Conservation (phyloP, 2,888 invertebrate species). For the Elgonia sp. region DNA sequence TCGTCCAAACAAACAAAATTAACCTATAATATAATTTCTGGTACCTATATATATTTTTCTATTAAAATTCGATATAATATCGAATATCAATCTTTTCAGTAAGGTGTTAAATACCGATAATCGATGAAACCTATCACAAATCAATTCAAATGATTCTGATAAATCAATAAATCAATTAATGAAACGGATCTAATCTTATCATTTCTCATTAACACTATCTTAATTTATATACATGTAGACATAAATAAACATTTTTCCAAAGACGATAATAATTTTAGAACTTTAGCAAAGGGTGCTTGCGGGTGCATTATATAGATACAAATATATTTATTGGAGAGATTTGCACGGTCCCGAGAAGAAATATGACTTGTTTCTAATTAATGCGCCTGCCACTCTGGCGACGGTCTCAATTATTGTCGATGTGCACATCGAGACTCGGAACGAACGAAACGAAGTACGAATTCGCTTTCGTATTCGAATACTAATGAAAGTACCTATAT, state of each 20-base stretch:
- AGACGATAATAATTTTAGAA: constrained; percentile 43
- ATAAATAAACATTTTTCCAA: not conserved
- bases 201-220: constrained; percentile 54
- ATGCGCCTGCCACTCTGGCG: constrained; percentile 80
- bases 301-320: constrained; percentile 50
- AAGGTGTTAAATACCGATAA: too few species aligned
- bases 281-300: constrained; percentile 31
- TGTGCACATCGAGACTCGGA: constrained; percentile 78
- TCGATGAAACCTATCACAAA: too few species aligned
- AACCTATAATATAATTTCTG: too few species aligned
- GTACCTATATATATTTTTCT: too few species aligned
- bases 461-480: constrained; percentile 77
- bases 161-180: not conserved
- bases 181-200: not conserved
- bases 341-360: constrained; percentile 70
- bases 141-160: not conserved
- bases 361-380: constrained; percentile 82
- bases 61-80: too few species aligned
- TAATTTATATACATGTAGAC: constrained; percentile 24
- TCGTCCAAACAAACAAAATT: too few species aligned
- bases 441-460: constrained; percentile 79
- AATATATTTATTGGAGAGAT: constrained; percentile 66
- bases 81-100: too few species aligned
- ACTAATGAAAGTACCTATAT: constrained; percentile 78
- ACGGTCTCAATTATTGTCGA: constrained; percentile 84